Conservation (phyloP, 2,797 vertebrate genomes). For the Lacerta agilis region DNA sequence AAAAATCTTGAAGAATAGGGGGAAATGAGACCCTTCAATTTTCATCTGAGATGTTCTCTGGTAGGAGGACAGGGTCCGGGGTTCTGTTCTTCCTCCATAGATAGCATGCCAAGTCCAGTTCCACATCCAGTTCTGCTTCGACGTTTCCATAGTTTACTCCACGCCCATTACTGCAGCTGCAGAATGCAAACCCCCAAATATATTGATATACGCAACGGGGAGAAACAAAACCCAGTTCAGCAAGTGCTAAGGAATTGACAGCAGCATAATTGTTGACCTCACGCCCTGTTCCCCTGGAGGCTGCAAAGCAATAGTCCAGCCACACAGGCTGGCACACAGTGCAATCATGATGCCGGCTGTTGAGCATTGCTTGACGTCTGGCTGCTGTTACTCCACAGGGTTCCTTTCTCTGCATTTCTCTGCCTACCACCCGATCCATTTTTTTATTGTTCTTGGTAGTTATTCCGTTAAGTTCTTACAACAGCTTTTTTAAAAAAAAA, state of each 20-base stretch:
- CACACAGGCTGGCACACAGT: background rate
- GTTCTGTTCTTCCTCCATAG: background rate
- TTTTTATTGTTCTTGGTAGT: background rate
- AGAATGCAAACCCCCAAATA: background rate
- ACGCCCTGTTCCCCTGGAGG: background rate
- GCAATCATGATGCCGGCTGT: background rate
- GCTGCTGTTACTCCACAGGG: background rate
- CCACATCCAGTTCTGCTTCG: constrained; percentile 11
- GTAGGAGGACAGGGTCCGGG: background rate
- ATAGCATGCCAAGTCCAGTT: constrained; percentile 11
- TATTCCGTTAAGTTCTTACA: background rate
- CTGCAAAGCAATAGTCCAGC: background rate
- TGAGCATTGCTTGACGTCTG: background rate
- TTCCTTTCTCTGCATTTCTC: background rate
- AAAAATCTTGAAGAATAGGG: background rate
- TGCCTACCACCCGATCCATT: background rate
- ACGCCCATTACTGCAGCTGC: background rate
- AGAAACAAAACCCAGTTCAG: background rate
- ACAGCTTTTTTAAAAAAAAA: background rate
- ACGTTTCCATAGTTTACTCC: background rate
- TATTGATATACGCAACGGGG: background rate
- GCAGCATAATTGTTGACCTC: background rate
- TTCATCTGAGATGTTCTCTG: background rate
- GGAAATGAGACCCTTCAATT: background rate
- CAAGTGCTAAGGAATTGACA: background rate